A percentile compares a stretch with the other conserved stretches of the same genome.
Evolutionary conservation across 1,140 invertebrate genomes (phyloP).

Genomic region (Scaptomyza graminum): DNA sequence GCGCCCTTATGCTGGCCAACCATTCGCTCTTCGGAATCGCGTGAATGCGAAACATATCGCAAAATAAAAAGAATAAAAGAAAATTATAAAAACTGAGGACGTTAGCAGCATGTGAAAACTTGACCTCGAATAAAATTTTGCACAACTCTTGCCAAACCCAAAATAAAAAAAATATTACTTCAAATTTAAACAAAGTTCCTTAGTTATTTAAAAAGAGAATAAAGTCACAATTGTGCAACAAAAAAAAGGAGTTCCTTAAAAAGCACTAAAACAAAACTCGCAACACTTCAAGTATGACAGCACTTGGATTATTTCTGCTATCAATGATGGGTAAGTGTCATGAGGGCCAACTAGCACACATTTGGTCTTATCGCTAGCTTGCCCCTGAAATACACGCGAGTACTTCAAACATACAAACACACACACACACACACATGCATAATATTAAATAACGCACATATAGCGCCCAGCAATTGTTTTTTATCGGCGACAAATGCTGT

Average conservation of each 20-base stretch:
- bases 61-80: conserved; percentile 6
- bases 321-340: conserved; percentile 82
- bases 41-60: conserved; percentile 51
- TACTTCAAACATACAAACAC: neutral
- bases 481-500: conserved; percentile 36
- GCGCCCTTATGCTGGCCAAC: conserved; percentile 72
- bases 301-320: conserved; percentile 80
- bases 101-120: conserved; percentile 38
- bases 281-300: conserved; percentile 63
- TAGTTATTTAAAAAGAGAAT: conserved; percentile 1
- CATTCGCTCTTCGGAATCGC: conserved; percentile 60
- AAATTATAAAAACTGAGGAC: neutral
- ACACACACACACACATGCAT: conserved; percentile 8
- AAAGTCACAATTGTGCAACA: conserved; percentile 3
- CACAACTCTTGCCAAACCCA: conserved; percentile 68
- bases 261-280: conserved; percentile 6
- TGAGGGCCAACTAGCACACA: neutral
- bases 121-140: conserved; percentile 44
- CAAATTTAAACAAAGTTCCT: conserved; percentile 72
- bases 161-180: conserved; percentile 47
- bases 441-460: neutral
- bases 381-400: conserved; percentile 29
- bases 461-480: neutral
- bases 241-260: conserved; percentile 35
- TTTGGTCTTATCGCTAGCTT: conserved; percentile 43